phyloP scores from a whole-genome alignment of 1,140 invertebrate genomes.

The Eumeta japonica region DNA sequence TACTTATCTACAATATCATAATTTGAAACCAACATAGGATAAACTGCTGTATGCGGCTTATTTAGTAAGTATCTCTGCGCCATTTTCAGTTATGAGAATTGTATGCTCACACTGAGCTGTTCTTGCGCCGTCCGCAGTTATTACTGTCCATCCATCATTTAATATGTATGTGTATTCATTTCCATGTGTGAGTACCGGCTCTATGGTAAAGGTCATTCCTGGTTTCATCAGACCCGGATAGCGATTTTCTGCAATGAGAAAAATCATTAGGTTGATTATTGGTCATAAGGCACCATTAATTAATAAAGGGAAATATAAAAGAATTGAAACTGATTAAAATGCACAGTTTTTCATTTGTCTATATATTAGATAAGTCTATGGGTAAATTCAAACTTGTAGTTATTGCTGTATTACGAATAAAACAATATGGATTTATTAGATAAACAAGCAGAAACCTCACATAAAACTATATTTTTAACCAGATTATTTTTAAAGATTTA shows the following conservation, averaged over 20 bases:
- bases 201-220: conserved; percentile 94
- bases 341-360: background rate
- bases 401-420: no score
- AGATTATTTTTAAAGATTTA: no score
- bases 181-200: conserved; percentile 84
- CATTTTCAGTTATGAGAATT: conserved; percentile 75
- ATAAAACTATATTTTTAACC: no score
- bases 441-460: no score
- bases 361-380: no score
- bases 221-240: conserved; percentile 73
- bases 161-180: conserved; percentile 65
- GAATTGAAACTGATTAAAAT: background rate
- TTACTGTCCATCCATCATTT: conserved; percentile 86
- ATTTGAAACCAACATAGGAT: conserved; percentile 1
- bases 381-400: no score
- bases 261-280: background rate
- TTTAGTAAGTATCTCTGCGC: conserved; percentile 71
- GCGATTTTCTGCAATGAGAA: conserved; percentile 61
- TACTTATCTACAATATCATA: no score
- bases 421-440: no score
- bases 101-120: conserved; percentile 92
- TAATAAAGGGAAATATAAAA: background rate
- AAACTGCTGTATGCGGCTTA: conserved; percentile 8
- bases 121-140: conserved; percentile 74
- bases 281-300: background rate